Evolutionary conservation across 2,797 vertebrate species (phyloP).

Genomic region (Nyctibius grandis): DNA sequence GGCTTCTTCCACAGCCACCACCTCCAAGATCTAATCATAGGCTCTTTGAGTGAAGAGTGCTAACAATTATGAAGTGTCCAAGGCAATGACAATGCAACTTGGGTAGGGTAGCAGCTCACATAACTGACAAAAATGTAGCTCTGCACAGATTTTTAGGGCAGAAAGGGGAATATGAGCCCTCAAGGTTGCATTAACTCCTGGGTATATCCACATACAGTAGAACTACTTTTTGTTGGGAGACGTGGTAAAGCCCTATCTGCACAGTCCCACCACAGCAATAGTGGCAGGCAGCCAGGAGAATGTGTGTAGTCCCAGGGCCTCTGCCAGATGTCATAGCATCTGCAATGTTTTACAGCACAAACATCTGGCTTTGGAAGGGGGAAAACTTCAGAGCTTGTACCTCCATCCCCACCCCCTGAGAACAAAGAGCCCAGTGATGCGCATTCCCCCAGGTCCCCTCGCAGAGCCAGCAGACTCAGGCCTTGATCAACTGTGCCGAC

Average conservation of each 20-base stretch:
- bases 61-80: neutral
- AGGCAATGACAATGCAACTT: neutral
- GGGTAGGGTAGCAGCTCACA: neutral
- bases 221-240: neutral
- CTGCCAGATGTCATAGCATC: slow-evolving; percentile 39
- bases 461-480: neutral
- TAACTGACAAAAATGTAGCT: neutral
- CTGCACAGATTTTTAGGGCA: neutral
- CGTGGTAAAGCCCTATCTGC: neutral
- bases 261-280: neutral
- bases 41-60: neutral
- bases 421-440: slow-evolving; percentile 45
- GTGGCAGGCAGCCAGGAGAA: slow-evolving; percentile 27
- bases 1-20: neutral
- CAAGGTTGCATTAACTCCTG: neutral
- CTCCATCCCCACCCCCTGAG: neutral
- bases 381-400: slow-evolving; percentile 5
- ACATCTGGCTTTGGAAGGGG: slow-evolving; percentile 36
- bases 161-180: neutral
- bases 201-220: neutral
- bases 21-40: neutral
- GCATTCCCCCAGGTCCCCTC: neutral
- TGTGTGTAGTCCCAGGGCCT: neutral
- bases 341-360: slow-evolving; percentile 17
- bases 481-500: neutral